phyloP scores from a whole-genome alignment of 30 jellyfish, hydroid and myxozoan genomes.

The Rhopilema esculentum region DNA sequence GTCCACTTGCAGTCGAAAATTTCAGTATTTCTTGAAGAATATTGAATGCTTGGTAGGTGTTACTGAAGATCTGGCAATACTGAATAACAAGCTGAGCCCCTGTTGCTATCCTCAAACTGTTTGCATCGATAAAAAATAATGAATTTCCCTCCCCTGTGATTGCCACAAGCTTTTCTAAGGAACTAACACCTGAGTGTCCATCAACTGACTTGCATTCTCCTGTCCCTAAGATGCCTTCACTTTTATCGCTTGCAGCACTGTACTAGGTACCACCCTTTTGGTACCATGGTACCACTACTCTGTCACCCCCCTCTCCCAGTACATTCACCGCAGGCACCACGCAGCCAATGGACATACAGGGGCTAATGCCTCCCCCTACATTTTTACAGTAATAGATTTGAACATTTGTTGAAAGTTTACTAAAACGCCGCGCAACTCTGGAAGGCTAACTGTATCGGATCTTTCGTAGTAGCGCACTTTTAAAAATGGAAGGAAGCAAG shows the following conservation, averaged over 20 bases:
- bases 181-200: constrained; percentile 18
- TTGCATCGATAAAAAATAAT: constrained; percentile 11
- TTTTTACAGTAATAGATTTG: too few relatives aligned
- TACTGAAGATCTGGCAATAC: constrained; percentile 25
- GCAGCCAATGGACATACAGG: too few relatives aligned
- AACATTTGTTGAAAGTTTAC: too few relatives aligned
- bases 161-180: constrained; percentile 23
- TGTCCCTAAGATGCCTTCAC: not conserved
- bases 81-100: constrained; percentile 19
- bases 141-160: constrained; percentile 22
- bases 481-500: too few relatives aligned
- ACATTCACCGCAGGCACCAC: too few relatives aligned
- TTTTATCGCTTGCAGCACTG: not conserved
- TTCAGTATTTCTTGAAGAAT: not conserved
- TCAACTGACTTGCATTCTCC: constrained; percentile 18
- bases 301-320: not conserved
- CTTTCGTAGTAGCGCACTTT: too few relatives aligned
- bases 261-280: constrained; percentile 5
- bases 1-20: constrained; percentile 2
- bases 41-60: not conserved
- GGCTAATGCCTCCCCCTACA: too few relatives aligned
- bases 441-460: too few relatives aligned
- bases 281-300: not conserved
- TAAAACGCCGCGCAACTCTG: too few relatives aligned
- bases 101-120: constrained; percentile 23